Conservation (phyloP, 2,113 vertebrate species). For the Irena cyanogastra region DNA sequence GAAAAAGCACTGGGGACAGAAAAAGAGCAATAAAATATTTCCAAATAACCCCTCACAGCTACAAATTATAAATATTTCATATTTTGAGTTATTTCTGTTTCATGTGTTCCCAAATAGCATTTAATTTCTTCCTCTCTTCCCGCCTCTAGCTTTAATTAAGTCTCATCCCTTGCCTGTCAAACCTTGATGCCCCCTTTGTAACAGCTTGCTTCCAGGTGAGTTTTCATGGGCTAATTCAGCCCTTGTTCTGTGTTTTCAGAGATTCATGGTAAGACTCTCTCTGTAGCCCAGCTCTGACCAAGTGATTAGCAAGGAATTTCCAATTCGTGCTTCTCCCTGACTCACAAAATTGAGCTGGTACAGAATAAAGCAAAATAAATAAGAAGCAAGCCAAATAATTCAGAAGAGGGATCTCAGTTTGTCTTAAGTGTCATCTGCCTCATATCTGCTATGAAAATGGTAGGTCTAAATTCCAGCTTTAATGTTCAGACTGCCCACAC, state of each 20-base stretch:
- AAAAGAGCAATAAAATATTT: constrained; percentile 34
- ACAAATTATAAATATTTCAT: constrained; percentile 58
- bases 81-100: constrained; percentile 42
- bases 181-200: background rate
- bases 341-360: background rate
- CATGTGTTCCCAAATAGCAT: constrained; percentile 37
- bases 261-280: background rate
- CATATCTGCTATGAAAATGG: background rate
- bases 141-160: background rate
- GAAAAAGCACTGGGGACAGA: constrained; percentile 12
- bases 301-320: background rate
- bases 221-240: background rate
- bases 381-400: background rate
- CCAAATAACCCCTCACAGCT: background rate
- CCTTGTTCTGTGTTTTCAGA: background rate
- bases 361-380: background rate
- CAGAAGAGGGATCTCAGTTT: background rate
- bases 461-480: background rate
- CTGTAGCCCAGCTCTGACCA: background rate
- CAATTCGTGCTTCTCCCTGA: background rate
- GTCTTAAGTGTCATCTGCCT: background rate
- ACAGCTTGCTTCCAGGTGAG: constrained; percentile 28
- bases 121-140: constrained; percentile 28
- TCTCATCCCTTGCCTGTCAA: background rate
- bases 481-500: background rate